Conservation (phyloP, 2,113 vertebrate genomes). For the Clinocottus analis region DNA sequence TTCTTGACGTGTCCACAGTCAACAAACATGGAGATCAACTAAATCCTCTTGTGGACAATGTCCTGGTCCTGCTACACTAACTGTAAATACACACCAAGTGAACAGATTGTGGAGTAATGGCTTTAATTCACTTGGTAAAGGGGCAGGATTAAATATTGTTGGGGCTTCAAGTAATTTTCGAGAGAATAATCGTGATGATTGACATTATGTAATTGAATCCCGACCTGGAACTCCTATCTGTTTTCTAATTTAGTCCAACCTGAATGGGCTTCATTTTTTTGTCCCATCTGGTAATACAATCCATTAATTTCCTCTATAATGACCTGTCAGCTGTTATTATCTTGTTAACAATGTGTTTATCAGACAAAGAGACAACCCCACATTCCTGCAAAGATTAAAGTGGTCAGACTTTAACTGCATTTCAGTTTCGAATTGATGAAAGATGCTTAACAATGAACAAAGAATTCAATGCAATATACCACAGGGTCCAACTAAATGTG, state of each 20-base stretch:
- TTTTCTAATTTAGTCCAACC: slow-evolving; percentile 45
- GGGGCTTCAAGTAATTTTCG: slow-evolving; percentile 33
- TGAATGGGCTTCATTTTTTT: slow-evolving; percentile 46
- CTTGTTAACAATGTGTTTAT: slow-evolving; percentile 50
- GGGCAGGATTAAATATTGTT: slow-evolving; percentile 44
- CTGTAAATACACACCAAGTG: slow-evolving; percentile 44
- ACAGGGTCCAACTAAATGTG: neutral
- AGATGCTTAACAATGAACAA: too few relatives aligned
- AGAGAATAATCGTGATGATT: slow-evolving; percentile 33
- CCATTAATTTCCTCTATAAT: slow-evolving; percentile 29
- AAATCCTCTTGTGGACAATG: slow-evolving; percentile 44
- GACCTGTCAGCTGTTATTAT: slow-evolving; percentile 40
- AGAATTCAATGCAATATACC: too few relatives aligned
- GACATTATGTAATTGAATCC: slow-evolving; percentile 44
- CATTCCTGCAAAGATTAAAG: slow-evolving; percentile 19
- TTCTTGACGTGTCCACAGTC: slow-evolving; percentile 44
- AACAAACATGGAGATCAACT: slow-evolving; percentile 62
- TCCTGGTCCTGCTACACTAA: slow-evolving; percentile 40
- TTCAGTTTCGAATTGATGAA: neutral
- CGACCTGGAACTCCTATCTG: slow-evolving; percentile 24
- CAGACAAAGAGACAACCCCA: neutral
- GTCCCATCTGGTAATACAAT: slow-evolving; percentile 39
- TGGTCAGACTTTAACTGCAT: neutral
- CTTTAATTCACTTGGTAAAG: slow-evolving; percentile 47
- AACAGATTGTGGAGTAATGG: slow-evolving; percentile 59